These are phyloP conservation scores for Sarcophilus harrisii DNA, from an alignment of 2,797 vertebrate species.

Conservation along the genomic window DNA sequence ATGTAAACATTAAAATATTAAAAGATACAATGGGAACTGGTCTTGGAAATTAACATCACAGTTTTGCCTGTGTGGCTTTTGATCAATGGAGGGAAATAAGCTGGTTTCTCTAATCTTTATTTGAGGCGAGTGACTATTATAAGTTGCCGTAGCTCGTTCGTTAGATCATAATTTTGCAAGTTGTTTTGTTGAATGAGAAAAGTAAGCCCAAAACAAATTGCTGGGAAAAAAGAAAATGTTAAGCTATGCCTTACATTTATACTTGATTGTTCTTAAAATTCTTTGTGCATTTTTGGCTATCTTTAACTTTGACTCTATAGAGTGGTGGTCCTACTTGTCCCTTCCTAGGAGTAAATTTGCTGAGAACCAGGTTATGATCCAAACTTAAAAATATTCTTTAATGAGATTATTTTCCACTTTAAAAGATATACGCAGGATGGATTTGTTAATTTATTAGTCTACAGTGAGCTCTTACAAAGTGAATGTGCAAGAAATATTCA, in stretches of 20 bases:
- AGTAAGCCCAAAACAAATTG: constrained; percentile 30
- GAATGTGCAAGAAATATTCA: constrained; percentile 11
- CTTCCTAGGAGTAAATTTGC: neutral
- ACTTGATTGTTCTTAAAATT: neutral
- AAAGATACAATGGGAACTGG: neutral
- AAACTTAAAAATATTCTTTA: neutral
- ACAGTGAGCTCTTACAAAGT: neutral
- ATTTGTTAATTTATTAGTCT: neutral
- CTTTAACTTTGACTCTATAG: neutral
- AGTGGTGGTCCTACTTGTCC: neutral
- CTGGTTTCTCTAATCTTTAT: constrained; percentile 9
- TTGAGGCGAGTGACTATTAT: constrained; percentile 25
- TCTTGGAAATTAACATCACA: neutral
- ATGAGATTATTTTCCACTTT: constrained; percentile 23
- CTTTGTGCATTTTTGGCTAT: neutral
- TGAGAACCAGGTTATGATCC: constrained; percentile 10
- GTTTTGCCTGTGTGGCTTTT: constrained; percentile 34
- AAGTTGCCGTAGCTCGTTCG: constrained; percentile 34
- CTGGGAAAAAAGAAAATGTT: constrained; percentile 21
- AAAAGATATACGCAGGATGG: neutral
- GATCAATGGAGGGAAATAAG: constrained; percentile 14
- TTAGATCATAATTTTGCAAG: constrained; percentile 15
- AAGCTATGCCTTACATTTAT: neutral
- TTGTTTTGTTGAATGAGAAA: constrained; percentile 36
- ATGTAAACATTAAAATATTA: constrained; percentile 17